phyloP scores from a whole-genome alignment of 53 echinoderm and acorn worm species.

The Luidia sarsii region DNA sequence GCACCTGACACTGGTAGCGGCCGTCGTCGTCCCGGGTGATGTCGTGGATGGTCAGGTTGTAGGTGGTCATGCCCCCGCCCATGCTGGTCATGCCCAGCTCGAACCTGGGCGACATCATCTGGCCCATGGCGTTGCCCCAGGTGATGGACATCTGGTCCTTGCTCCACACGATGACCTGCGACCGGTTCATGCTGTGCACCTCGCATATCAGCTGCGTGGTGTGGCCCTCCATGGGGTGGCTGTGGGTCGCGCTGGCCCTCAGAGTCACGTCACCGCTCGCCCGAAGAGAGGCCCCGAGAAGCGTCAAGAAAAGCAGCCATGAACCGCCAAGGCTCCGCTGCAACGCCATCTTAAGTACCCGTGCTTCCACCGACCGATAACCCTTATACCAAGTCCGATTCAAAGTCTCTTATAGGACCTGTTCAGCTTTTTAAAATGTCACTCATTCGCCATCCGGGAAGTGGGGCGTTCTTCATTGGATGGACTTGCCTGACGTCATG shows the following conservation, averaged over 20 bases:
- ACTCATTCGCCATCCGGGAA: no score
- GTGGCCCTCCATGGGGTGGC: slow-evolving; percentile 61
- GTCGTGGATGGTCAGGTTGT: slow-evolving; percentile 32
- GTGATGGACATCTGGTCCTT: slow-evolving; percentile 42
- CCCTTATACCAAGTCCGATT: no score
- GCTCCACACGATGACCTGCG: slow-evolving; percentile 35
- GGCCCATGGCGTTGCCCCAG: slow-evolving; percentile 27
- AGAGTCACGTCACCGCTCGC: slow-evolving; percentile 8
- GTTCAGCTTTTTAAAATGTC: no score
- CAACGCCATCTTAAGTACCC: no score
- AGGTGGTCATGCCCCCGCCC: slow-evolving; percentile 6
- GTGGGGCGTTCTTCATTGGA: no score
- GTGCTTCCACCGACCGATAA: no score
- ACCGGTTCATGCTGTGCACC: slow-evolving; percentile 45
- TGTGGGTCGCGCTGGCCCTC: slow-evolving; percentile 37
- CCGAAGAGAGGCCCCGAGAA: neutral
- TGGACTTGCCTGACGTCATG: no score
- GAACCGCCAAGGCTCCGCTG: no score
- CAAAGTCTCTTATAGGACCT: no score
- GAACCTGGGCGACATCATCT: slow-evolving; percentile 42
- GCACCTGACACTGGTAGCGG: slow-evolving; percentile 44
- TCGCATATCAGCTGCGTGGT: slow-evolving; percentile 49
- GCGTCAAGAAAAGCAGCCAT: neutral
- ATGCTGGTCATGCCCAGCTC: slow-evolving; percentile 6
- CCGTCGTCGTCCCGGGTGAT: slow-evolving; percentile 41